Evolutionary conservation across 2,797 vertebrate species (phyloP).

Genomic region (Erethizon dorsatum): DNA sequence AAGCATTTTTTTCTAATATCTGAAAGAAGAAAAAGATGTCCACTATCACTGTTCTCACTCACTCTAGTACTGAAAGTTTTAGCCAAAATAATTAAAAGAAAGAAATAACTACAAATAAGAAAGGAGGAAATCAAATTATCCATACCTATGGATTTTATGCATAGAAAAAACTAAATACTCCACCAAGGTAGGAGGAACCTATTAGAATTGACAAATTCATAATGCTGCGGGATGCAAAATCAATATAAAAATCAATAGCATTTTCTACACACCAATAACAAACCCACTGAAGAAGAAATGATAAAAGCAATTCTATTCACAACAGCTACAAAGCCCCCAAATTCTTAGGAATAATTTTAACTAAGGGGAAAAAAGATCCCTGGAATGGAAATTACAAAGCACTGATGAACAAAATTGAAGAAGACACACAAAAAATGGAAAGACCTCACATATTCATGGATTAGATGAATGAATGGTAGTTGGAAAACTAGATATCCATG

Average conservation of each 20-base stretch:
- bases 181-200: not conserved
- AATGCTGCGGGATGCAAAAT: not conserved
- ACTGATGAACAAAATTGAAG: not conserved
- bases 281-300: not conserved
- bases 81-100: not conserved
- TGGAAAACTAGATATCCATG: not conserved
- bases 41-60: not conserved
- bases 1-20: not conserved
- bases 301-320: not conserved
- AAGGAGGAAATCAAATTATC: not conserved
- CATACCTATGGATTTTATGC: not conserved
- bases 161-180: not conserved
- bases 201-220: not conserved
- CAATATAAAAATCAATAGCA: not conserved
- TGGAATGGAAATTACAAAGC: not conserved
- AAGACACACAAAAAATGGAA: not conserved
- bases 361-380: not conserved
- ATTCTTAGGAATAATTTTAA: not conserved
- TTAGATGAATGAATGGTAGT: not conserved
- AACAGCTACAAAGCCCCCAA: not conserved
- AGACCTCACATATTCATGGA: not conserved
- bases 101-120: not conserved
- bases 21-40: not conserved
- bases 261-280: not conserved
- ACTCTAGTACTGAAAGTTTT: not conserved